Evolutionary conservation across 2,797 vertebrate species (phyloP), one percentile per base, ranked within the genome.

Genomic region (Leuciscus waleckii): DNA sequence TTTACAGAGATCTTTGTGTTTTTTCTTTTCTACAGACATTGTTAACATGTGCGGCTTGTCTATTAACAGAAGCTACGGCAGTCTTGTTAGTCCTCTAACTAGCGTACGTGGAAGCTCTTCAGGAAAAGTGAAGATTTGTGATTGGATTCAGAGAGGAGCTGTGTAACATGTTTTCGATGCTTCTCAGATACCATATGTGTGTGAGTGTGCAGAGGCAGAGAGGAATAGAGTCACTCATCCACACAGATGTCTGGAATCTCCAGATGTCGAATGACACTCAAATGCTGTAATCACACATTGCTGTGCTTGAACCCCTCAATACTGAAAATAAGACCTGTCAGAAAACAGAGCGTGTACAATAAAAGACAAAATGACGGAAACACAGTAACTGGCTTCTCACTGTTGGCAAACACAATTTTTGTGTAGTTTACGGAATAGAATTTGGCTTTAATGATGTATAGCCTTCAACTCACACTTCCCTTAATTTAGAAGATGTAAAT

Each of bases 181-280:
- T 89, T 89, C 83, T 76, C 79, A 83, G 87, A 90, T 88, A 79
- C 85, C 88, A 90, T 88, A 88, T 86, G 85, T 76, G 78, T 89
- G 86, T 76, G 70, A 82, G 82, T 84, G 83, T 67, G 76, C 71
- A 86, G 85, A 85, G 76, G 87, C 84, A 82, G 56, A 88, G 84
- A 84, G 87, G 85, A 85, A 88, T 39, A 81, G 81, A 79, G 82
- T 86, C 82, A 84, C 79, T 90, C 88, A 90, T 87, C 90, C 88
- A 89, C 84, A 86, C 81, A 76, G 78, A 83, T 71, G 87, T 65
- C 61, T 83, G 86, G 87, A 86, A 86, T 88, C 88, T 90, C 90
- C 90, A 90, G 90, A 90, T 90, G 90, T 89, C 87, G 75, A 75
- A 87, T 87, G 90, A 87, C 88, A 89, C 85, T 85, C 81, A 80